Conservation (phyloP, 2,797 vertebrate species). For the Euthynnus affinis region DNA sequence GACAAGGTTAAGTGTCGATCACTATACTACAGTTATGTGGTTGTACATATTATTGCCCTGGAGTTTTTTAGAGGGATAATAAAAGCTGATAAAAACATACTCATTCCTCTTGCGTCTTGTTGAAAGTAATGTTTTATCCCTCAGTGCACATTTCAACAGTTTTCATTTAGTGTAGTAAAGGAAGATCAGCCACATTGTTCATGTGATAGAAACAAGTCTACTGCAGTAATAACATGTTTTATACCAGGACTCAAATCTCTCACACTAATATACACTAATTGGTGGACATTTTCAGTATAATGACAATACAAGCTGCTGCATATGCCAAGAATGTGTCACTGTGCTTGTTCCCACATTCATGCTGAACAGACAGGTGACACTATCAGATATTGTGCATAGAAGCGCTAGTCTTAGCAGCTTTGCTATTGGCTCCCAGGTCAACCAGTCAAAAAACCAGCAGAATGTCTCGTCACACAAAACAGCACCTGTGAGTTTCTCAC, state of each 20-base stretch:
- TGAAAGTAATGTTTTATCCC: slow-evolving; percentile 1
- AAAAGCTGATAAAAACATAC: background rate
- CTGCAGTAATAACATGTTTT: background rate
- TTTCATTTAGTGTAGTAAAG: background rate
- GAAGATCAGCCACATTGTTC: background rate
- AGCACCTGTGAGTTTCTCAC: slow-evolving; percentile 82
- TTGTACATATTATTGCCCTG: slow-evolving; percentile 16
- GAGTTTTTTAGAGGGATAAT: background rate
- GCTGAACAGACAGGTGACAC: background rate
- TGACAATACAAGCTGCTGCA: background rate
- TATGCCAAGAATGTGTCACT: background rate
- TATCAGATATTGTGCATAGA: background rate
- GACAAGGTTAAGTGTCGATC: slow-evolving; percentile 1
- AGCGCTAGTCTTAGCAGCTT: slow-evolving; percentile 11
- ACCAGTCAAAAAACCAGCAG: slow-evolving; percentile 63
- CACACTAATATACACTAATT: background rate
- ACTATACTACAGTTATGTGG: background rate
- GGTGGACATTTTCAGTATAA: background rate
- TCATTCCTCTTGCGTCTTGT: slow-evolving; percentile 9
- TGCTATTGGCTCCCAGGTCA: slow-evolving; percentile 58
- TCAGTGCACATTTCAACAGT: background rate
- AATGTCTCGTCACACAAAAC: slow-evolving; percentile 65
- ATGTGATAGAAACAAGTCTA: background rate
- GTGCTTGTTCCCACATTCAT: background rate
- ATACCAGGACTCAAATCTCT: background rate